Conservation (phyloP, 1,140 invertebrate genomes). For the Triops cancriformis region DNA sequence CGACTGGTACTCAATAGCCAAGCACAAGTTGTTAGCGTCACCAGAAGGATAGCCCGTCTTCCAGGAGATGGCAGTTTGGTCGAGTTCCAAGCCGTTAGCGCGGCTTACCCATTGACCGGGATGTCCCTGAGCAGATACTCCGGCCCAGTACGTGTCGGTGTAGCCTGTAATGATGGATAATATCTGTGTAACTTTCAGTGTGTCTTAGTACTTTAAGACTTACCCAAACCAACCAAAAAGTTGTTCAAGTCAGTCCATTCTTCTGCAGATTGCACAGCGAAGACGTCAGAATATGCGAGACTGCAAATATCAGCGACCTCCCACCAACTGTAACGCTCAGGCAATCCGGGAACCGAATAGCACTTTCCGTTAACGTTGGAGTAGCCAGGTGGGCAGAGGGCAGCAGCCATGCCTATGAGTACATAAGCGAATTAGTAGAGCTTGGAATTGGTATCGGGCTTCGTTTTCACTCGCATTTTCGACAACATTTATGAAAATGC, state of each 20-base stretch:
- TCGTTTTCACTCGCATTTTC: too few species aligned
- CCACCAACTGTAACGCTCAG: conserved; percentile 18
- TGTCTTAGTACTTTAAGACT: background rate
- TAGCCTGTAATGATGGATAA: background rate
- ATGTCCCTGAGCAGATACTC: conserved; percentile 21
- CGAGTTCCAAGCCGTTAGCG: conserved; percentile 15
- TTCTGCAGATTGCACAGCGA: background rate
- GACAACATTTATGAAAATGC: too few species aligned
- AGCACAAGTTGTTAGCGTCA: conserved; percentile 18
- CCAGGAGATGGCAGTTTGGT: conserved; percentile 7
- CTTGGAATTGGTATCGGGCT: too few species aligned
- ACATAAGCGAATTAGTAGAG: too few species aligned
- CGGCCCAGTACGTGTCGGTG: conserved; percentile 22
- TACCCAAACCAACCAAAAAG: conserved; percentile 26
- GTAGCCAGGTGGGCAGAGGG: background rate
- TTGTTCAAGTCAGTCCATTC: conserved; percentile 20
- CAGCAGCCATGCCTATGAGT: conserved; percentile 6
- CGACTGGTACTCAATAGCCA: conserved; percentile 23
- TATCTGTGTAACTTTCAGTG: background rate
- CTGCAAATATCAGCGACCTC: conserved; percentile 21
- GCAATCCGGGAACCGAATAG: conserved; percentile 22
- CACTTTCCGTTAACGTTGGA: conserved; percentile 14
- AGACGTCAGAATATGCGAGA: conserved; percentile 13
- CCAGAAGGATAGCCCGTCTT: conserved; percentile 18
- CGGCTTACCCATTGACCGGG: conserved; percentile 20